Percentiles rank a stretch among this genome's conserved stretches.
Evolutionary conservation across 2,888 invertebrate genomes (phyloP).

Genomic region (Dasypolia templi): DNA sequence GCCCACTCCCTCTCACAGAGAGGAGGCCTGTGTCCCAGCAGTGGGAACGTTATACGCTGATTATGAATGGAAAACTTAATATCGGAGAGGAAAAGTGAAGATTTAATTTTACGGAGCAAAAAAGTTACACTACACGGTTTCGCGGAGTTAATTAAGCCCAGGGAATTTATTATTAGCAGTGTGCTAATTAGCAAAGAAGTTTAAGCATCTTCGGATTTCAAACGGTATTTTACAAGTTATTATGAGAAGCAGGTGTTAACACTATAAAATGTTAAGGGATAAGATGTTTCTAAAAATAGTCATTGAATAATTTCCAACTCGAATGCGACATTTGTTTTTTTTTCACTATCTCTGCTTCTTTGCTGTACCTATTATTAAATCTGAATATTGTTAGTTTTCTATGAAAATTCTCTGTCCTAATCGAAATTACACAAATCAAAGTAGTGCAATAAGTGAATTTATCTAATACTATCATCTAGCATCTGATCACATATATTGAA

Average conservation of each 20-base stretch:
- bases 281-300: conserved; percentile 30
- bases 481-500: conserved; percentile 5
- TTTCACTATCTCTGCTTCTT: not conserved
- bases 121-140: conserved; percentile 37
- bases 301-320: conserved; percentile 8
- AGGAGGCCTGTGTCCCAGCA: too few relatives aligned
- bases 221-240: conserved; percentile 15
- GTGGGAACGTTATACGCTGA: too few relatives aligned
- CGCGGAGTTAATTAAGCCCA: conserved; percentile 49
- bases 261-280: conserved; percentile 16
- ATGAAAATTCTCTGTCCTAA: not conserved
- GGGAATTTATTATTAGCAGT: conserved; percentile 50
- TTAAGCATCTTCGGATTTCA: conserved; percentile 24
- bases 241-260: conserved; percentile 17
- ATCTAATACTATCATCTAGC: not conserved
- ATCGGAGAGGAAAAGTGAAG: conserved; percentile 30
- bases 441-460: not conserved
- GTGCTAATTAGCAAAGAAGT: conserved; percentile 46
- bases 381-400: not conserved
- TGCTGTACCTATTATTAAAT: not conserved
- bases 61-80: conserved; percentile 50
- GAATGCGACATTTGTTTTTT: not conserved
- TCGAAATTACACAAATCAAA: not conserved
- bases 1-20: too few relatives aligned
- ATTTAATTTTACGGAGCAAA: conserved; percentile 45